These are phyloP conservation scores for Nannobrachium achirus DNA, from an alignment of 2,113 vertebrate species.

Conservation along the genomic window DNA sequence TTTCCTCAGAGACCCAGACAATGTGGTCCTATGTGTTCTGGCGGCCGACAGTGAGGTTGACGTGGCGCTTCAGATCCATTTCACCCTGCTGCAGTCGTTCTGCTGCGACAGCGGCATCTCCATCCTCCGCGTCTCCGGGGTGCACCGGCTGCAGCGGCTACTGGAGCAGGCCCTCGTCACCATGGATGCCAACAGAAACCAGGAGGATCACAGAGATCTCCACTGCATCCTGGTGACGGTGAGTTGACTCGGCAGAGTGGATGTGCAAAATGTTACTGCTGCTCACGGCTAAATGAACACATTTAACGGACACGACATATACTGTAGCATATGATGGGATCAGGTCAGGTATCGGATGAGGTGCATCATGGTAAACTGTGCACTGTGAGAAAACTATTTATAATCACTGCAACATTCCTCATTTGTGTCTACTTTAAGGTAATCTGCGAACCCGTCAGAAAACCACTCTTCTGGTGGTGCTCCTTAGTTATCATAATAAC, in stretches of 20 bases:
- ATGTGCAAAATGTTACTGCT: too few relatives aligned
- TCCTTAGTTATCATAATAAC: too few relatives aligned
- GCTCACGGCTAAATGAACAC: conserved; percentile 22
- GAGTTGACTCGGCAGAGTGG: conserved; percentile 51
- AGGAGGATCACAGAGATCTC: conserved; percentile 85
- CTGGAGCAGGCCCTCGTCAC: conserved; percentile 71
- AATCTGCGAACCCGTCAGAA: too few relatives aligned
- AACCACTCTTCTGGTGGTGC: too few relatives aligned
- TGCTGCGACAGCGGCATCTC: conserved; percentile 93
- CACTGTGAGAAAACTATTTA: not conserved
- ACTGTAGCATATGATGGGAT: not conserved
- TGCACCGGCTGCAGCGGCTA: conserved; percentile 83
- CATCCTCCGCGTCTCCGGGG: conserved; percentile 88
- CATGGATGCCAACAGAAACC: conserved; percentile 62
- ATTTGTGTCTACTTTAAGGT: too few relatives aligned
- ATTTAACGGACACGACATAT: not conserved
- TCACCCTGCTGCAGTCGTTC: conserved; percentile 92
- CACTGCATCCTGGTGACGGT: conserved; percentile 95
- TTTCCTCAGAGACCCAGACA: conserved; percentile 89
- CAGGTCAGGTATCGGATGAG: not conserved
- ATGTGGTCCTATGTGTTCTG: conserved; percentile 90
- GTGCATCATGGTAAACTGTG: not conserved
- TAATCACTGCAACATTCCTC: not conserved
- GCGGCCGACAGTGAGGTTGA: conserved; percentile 86
- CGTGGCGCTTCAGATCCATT: conserved; percentile 92